Base-by-base conservation (phyloP, 2,797 vertebrate genomes). In the Corythornis leucogaster region DNA sequence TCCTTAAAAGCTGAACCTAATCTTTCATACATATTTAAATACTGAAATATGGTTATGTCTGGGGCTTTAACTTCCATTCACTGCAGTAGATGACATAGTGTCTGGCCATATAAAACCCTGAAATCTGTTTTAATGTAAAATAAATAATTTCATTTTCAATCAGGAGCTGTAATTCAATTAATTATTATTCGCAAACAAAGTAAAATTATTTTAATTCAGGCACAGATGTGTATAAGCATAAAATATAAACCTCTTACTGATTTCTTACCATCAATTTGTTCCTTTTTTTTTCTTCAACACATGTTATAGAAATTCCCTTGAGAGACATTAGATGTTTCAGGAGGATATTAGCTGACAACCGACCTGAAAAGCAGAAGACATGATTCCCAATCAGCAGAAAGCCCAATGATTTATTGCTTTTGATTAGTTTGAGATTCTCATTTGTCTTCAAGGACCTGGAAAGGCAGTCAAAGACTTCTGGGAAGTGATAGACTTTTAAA, bases 1-100 rank as follows among this genome's bases (percentile, higher is more conserved):
- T 89, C 87, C 80, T 92, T 93, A 79, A 92, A 93, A 95, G 92
- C 89, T 78, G 54, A 15, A 63, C 63, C 87, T 89, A 92, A 92
- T 85, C 87, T 94, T 96, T 94, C 94, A 95, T 96, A 88, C 61
- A 85, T 96, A 90, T 96, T 96, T 96, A 97, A 97, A 85, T 93
- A 89, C 64, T 43, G 45, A 19, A 77, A 86, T 76, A 73, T 50
- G 35, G 35, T 71, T 93, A 76, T 7, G 15, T 95, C 88, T 93
- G 42, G 58, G 48, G 43, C 55, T 92, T 89, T 87, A 73, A 71
- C 38, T 94, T 82, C 26, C 40, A 82, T 89, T 92, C 45, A 26
- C 12, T 85, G 85, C 20, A 73, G n/a, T 75, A 62, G 68, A 82
- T 83, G 86, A 74, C 45, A 84, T 76, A 69, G 18, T 38, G 62